Evolutionary conservation across 1,140 invertebrate species (phyloP).

Genomic region (Octopus sinensis): DNA sequence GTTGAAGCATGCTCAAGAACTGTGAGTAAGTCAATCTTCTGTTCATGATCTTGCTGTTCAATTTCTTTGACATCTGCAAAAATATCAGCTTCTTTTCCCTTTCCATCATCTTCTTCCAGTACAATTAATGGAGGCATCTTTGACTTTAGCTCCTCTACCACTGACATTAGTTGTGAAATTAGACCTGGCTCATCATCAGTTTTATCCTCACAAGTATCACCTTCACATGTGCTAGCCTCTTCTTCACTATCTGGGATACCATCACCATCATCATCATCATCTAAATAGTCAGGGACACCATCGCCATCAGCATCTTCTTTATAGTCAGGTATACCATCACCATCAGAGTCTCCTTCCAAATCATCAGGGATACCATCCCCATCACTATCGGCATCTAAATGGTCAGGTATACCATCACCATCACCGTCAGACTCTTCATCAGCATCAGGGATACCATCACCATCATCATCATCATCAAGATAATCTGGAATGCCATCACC

Average conservation of each 20-base stretch:
- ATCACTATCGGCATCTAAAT: conserved; percentile 38
- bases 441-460: conserved; percentile 37
- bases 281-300: conserved; percentile 34
- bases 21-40: conserved; percentile 31
- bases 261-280: conserved; percentile 47
- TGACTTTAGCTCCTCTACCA: conserved; percentile 6
- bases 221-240: conserved; percentile 37
- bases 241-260: conserved; percentile 45
- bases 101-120: conserved; percentile 17
- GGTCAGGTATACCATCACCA: conserved; percentile 44
- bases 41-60: conserved; percentile 14
- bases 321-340: conserved; percentile 47
- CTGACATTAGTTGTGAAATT: conserved; percentile 28
- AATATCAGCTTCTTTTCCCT: conserved; percentile 11
- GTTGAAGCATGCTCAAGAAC: conserved; percentile 32
- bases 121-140: background rate
- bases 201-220: conserved; percentile 34
- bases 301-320: conserved; percentile 43
- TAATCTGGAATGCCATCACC: conserved; percentile 40
- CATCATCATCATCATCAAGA: conserved; percentile 23
- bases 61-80: background rate
- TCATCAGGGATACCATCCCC: conserved; percentile 47
- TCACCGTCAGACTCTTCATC: conserved; percentile 21
- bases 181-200: conserved; percentile 22
- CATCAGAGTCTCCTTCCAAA: conserved; percentile 41